Evolutionary conservation across 2,797 vertebrate genomes (phyloP).

Genomic region (Melanotaenia trifasciata): DNA sequence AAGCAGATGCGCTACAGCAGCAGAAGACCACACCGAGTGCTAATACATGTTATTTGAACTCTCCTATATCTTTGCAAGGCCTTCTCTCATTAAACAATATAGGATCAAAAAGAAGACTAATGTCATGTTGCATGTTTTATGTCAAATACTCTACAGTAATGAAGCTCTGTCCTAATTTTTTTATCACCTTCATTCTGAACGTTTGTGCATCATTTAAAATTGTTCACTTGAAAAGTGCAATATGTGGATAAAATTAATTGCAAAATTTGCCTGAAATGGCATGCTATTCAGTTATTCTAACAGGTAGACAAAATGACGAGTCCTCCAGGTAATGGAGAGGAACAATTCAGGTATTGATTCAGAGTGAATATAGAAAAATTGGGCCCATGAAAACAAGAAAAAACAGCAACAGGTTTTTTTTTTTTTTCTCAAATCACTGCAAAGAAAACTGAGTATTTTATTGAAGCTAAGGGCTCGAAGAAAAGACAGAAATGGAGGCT

Average conservation of each 20-base stretch:
- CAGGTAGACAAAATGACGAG: conserved; percentile 40
- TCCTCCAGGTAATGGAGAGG: conserved; percentile 21
- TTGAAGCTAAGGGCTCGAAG: neutral
- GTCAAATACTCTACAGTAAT: neutral
- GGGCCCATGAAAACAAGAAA: neutral
- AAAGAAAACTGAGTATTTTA: neutral
- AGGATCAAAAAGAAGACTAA: neutral
- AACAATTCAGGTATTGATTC: conserved; percentile 36
- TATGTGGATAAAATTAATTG: neutral
- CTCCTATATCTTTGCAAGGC: neutral
- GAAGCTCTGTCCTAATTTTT: neutral
- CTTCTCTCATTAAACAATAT: neutral
- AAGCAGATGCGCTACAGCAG: too few relatives aligned
- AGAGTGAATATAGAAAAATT: conserved; percentile 15
- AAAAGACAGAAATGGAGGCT: neutral
- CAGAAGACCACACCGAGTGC: too few relatives aligned
- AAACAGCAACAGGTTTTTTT: neutral
- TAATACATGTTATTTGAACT: neutral
- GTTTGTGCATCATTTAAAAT: neutral
- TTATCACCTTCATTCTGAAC: neutral
- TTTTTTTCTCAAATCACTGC: neutral
- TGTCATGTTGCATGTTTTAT: neutral
- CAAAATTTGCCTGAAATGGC: neutral
- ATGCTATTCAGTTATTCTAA: conserved; percentile 11
- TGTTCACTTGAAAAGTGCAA: neutral